phyloP scores from a whole-genome alignment of 2,113 vertebrate species.

The Ifrita kowaldi region DNA sequence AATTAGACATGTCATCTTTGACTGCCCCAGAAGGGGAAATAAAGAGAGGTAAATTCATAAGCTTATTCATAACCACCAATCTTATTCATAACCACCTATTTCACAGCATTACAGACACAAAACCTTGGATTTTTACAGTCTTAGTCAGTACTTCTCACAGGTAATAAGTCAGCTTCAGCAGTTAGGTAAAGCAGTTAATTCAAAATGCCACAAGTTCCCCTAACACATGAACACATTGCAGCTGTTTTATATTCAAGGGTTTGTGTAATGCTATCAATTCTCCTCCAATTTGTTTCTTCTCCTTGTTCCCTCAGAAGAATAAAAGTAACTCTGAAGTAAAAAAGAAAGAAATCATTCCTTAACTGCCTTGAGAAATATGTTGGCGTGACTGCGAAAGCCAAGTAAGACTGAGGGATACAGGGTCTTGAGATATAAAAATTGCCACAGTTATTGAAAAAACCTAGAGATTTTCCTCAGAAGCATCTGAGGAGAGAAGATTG shows the following conservation, averaged over 20 bases:
- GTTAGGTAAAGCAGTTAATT: slow-evolving; percentile 18
- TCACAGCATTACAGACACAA: neutral
- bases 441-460: neutral
- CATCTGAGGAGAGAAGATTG: neutral
- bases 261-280: neutral
- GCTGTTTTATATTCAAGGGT: neutral
- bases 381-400: neutral
- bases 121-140: neutral
- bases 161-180: neutral
- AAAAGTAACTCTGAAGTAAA: neutral
- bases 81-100: neutral
- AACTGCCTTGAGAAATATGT: neutral
- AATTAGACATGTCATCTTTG: neutral
- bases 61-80: neutral
- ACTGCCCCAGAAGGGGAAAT: neutral
- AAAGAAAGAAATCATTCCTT: neutral
- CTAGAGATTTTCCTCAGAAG: neutral
- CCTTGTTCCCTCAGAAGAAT: neutral
- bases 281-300: neutral
- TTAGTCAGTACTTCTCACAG: neutral
- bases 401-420: neutral
- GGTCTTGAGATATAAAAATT: neutral
- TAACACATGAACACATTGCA: neutral
- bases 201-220: neutral
- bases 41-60: neutral